A percentile compares a stretch with the other conserved stretches of the same genome.
phyloP scores from a whole-genome alignment of 1,140 invertebrate genomes.

The Rhizoglyphus robini region DNA sequence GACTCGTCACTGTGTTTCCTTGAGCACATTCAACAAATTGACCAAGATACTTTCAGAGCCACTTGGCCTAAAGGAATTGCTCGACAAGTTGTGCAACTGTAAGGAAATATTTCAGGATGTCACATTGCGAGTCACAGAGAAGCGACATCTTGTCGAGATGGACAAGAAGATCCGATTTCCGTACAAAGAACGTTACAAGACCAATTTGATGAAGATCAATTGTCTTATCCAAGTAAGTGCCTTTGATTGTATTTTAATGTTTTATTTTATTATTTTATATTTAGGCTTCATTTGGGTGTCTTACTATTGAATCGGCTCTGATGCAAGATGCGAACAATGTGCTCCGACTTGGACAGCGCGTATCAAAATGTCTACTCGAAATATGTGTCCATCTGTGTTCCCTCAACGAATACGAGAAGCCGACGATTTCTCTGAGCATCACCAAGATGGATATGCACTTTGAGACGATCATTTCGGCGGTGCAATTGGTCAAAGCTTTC shows the following conservation, averaged over 20 bases:
- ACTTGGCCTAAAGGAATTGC: neutral
- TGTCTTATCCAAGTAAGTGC: constrained; percentile 59
- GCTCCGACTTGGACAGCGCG: constrained; percentile 47
- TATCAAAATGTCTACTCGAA: constrained; percentile 44
- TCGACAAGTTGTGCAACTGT: constrained; percentile 40
- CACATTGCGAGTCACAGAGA: constrained; percentile 45
- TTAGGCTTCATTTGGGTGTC: constrained; percentile 51
- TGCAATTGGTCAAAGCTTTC: constrained; percentile 51
- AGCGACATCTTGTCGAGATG: constrained; percentile 43
- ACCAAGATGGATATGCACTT: neutral
- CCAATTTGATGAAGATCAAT: constrained; percentile 48
- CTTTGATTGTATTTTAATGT: neutral
- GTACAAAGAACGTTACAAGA: constrained; percentile 46
- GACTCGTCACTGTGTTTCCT: constrained; percentile 48
- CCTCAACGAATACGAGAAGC: neutral
- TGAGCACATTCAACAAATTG: constrained; percentile 47
- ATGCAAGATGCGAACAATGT: constrained; percentile 54
- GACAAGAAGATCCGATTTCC: constrained; percentile 49
- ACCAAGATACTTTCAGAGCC: constrained; percentile 22
- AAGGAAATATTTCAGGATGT: constrained; percentile 45
- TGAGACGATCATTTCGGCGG: constrained; percentile 40
- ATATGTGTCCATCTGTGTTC: constrained; percentile 32
- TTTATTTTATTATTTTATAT: no score
- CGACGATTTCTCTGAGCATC: no score
- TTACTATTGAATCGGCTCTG: constrained; percentile 52